Conservation (phyloP, 2,888 invertebrate species). For the Apamea crenata region DNA sequence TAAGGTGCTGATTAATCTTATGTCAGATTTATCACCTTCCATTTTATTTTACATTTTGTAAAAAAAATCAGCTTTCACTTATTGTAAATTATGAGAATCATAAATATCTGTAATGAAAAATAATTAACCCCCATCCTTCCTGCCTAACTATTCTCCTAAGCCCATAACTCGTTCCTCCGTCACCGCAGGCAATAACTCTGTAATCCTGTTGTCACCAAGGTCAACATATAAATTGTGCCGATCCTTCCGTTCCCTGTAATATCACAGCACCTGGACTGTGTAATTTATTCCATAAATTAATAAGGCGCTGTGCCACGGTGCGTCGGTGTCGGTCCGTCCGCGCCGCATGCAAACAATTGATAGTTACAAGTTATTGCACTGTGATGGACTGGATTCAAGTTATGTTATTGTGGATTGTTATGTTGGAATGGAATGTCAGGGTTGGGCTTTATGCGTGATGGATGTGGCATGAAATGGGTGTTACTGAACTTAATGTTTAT, state of each 20-base stretch:
- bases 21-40: neutral
- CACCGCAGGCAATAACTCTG: conserved; percentile 55
- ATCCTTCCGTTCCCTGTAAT: conserved; percentile 52
- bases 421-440: neutral
- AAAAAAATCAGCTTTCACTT: neutral
- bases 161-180: conserved; percentile 39
- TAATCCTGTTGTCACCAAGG: conserved; percentile 57
- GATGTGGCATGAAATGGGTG: neutral
- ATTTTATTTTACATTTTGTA: neutral
- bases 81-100: neutral
- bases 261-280: conserved; percentile 59
- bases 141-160: conserved; percentile 9
- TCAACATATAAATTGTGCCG: conserved; percentile 61
- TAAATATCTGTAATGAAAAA: conserved; percentile 24
- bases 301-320: conserved; percentile 43
- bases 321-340: conserved; percentile 23
- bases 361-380: conserved; percentile 53
- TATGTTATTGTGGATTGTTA: conserved; percentile 29
- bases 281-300: conserved; percentile 70
- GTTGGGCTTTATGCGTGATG: neutral
- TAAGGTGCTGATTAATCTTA: neutral
- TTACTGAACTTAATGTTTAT: neutral
- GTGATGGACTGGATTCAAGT: conserved; percentile 30
- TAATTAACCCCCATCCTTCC: conserved; percentile 15
- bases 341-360: conserved; percentile 62